Conservation (phyloP, 2,888 invertebrate species). For the Eupithecia subumbrata region DNA sequence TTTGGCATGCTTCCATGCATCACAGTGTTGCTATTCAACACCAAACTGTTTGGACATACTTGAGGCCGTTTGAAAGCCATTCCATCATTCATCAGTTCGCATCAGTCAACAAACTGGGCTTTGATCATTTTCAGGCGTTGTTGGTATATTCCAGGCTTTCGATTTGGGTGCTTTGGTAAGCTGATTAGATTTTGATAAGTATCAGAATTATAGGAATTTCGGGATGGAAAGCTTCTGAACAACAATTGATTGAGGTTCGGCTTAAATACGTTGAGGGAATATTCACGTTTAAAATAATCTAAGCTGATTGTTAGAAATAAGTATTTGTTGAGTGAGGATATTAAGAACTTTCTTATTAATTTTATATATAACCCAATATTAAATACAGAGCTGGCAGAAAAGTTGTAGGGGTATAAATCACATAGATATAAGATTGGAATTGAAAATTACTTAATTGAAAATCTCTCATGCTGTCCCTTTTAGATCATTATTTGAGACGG, state of each 20-base stretch:
- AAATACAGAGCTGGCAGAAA: background rate
- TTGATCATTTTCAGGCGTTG: conserved; percentile 24
- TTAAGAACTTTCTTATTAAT: too few species aligned
- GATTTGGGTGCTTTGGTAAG: background rate
- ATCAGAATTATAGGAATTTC: background rate
- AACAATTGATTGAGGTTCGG: background rate
- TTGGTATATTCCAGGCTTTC: background rate
- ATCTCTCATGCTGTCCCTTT: too few species aligned
- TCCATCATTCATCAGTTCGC: conserved; percentile 18
- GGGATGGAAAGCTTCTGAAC: background rate
- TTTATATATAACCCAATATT: background rate
- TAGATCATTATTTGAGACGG: too few species aligned
- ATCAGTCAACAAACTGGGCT: conserved; percentile 20
- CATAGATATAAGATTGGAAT: too few species aligned
- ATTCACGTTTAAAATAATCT: too few species aligned
- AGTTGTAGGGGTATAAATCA: too few species aligned
- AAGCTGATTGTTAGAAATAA: too few species aligned
- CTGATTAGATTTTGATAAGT: background rate
- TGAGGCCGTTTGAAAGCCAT: conserved; percentile 11
- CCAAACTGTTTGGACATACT: conserved; percentile 8
- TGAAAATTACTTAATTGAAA: too few species aligned
- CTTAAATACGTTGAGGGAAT: too few species aligned
- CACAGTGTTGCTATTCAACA: background rate
- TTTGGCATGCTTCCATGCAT: background rate
- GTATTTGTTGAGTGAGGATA: too few species aligned